Evolutionary conservation across 2,113 vertebrate genomes (phyloP).

Genomic region (Emydocephalus ijimae): DNA sequence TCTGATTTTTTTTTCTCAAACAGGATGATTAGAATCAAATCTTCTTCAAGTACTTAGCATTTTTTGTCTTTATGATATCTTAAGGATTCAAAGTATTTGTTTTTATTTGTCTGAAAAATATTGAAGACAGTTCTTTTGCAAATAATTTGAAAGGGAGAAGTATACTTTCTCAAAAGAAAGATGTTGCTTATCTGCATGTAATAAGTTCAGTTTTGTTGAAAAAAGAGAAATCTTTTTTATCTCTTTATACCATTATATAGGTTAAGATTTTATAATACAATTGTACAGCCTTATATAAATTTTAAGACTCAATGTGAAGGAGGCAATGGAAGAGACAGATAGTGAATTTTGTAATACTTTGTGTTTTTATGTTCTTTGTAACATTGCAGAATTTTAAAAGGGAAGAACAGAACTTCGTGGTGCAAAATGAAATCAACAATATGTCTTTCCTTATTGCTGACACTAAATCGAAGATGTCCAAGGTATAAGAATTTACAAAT

Average conservation of each 20-base stretch:
- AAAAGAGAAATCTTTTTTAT: neutral
- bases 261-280: neutral
- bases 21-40: neutral
- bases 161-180: neutral
- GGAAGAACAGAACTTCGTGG: conserved; percentile 96
- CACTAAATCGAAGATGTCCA: conserved; percentile 96
- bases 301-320: neutral
- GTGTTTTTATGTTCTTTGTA: conserved; percentile 15
- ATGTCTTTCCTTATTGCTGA: conserved; percentile 97
- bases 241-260: neutral
- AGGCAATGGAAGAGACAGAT: neutral
- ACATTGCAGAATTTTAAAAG: conserved; percentile 91
- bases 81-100: neutral
- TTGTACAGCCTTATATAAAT: neutral
- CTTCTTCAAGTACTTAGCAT: neutral
- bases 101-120: neutral
- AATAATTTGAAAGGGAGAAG: neutral
- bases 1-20: neutral
- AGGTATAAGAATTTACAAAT: conserved; percentile 69
- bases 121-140: neutral
- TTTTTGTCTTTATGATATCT: neutral
- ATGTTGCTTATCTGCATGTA: neutral
- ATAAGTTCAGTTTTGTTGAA: neutral
- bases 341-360: neutral
- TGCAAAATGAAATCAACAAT: conserved; percentile 98